These are phyloP conservation scores for Tipula vernalis DNA, from an alignment of 2,888 invertebrate genomes.

Conservation along the genomic window DNA sequence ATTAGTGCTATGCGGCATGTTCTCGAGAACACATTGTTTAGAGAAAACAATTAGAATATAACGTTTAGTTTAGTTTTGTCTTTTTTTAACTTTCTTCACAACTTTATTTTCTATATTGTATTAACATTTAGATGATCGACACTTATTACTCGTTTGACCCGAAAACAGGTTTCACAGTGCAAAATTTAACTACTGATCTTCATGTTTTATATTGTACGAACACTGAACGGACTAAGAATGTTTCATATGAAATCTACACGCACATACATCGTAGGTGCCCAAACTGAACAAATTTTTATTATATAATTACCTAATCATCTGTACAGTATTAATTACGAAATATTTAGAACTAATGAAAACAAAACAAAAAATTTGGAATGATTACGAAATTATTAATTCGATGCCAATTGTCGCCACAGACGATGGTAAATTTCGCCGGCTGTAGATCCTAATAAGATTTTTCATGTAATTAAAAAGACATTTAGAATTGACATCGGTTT, in stretches of 20 bases:
- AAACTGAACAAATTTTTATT: not conserved
- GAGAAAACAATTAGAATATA: not conserved
- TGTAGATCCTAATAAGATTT: not conserved
- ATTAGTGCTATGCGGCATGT: not conserved
- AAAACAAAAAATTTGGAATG: not conserved
- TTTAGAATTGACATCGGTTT: not conserved
- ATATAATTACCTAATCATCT: not conserved
- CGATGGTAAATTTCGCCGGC: not conserved
- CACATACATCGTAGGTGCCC: not conserved
- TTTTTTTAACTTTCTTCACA: not conserved
- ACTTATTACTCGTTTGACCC: not conserved
- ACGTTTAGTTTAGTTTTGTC: not conserved
- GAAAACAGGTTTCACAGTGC: not conserved
- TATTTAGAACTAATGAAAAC: not conserved
- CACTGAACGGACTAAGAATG: not conserved
- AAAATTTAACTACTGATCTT: not conserved
- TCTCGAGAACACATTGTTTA: not conserved
- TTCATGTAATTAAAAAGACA: not conserved
- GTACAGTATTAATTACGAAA: not conserved
- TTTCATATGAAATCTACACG: not conserved
- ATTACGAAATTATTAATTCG: not conserved
- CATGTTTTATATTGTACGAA: not conserved
- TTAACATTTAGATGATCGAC: not conserved
- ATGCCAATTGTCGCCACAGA: not conserved
- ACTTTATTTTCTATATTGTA: not conserved